Percentiles rank a stretch among this genome's conserved stretches.
phyloP scores from a whole-genome alignment of 1,140 invertebrate species.

The Drosophila albomicans region DNA sequence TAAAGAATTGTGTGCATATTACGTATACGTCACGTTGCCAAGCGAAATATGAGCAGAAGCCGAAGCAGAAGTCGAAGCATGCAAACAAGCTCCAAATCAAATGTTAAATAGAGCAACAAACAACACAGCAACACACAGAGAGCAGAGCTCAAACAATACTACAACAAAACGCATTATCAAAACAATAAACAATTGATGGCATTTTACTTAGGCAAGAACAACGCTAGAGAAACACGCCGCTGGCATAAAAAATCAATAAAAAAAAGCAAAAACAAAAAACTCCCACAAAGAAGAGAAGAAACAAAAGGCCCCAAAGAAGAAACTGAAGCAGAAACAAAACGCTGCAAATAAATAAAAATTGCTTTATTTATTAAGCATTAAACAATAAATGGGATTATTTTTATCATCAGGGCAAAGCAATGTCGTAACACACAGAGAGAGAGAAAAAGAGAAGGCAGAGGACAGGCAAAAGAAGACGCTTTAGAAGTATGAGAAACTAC shows the following conservation, averaged over 20 bases:
- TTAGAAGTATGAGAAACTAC: neutral
- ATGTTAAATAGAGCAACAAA: constrained; percentile 3
- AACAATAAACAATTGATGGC: constrained; percentile 82
- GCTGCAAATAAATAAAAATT: constrained; percentile 81
- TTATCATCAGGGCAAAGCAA: constrained; percentile 63
- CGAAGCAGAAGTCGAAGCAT: neutral
- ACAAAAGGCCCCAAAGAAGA: constrained; percentile 1
- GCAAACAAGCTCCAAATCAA: constrained; percentile 12
- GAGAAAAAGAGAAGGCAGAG: neutral
- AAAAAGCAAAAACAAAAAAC: constrained; percentile 39
- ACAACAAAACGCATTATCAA: constrained; percentile 65
- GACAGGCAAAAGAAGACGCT: neutral
- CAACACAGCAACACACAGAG: constrained; percentile 17
- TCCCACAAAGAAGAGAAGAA: constrained; percentile 48
- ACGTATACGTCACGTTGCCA: constrained; percentile 28
- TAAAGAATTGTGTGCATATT: constrained; percentile 2
- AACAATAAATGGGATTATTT: constrained; percentile 83
- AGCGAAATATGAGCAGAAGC: neutral
- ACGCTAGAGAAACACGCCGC: constrained; percentile 29
- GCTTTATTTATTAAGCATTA: constrained; percentile 84
- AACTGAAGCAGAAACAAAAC: constrained; percentile 53
- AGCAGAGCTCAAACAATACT: constrained; percentile 25
- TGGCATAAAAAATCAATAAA: constrained; percentile 48
- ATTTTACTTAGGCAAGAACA: constrained; percentile 65
- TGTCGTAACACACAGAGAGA: constrained; percentile 33